phyloP scores from a whole-genome alignment of 2,113 vertebrate species.

The Leptobrachium leishanense region DNA sequence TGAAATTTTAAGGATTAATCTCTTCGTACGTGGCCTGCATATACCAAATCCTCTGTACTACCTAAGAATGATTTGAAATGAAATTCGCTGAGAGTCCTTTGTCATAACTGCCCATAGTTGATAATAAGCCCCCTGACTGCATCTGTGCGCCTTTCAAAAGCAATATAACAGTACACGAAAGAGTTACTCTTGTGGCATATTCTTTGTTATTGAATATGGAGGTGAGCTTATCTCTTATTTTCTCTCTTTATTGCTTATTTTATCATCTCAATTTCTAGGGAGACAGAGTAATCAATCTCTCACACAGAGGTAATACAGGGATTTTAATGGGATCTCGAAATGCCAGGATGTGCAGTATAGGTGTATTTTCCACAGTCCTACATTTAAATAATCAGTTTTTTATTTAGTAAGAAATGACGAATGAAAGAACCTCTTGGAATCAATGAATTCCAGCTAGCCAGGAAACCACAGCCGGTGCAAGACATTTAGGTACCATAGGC shows the following conservation, averaged over 20 bases:
- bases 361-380: slow-evolving; percentile 1
- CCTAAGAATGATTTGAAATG: no score
- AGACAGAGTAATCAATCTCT: slow-evolving; percentile 43
- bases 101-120: no score
- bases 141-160: not conserved
- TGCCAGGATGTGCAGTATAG: slow-evolving; percentile 1
- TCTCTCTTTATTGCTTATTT: slow-evolving; percentile 35
- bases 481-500: no score
- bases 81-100: no score
- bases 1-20: no score
- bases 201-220: slow-evolving; percentile 21
- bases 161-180: not conserved
- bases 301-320: slow-evolving; percentile 31
- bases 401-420: slow-evolving; percentile 43
- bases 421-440: not conserved
- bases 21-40: no score
- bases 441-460: no score
- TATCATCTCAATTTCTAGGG: slow-evolving; percentile 28
- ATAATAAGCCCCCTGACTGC: no score
- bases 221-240: slow-evolving; percentile 31
- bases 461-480: no score
- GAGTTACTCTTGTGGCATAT: not conserved
- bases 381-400: slow-evolving; percentile 37
- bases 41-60: no score
- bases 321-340: slow-evolving; percentile 33